Evolutionary conservation across 2,113 vertebrate genomes (phyloP).

Genomic region (Anguilla japonica): DNA sequence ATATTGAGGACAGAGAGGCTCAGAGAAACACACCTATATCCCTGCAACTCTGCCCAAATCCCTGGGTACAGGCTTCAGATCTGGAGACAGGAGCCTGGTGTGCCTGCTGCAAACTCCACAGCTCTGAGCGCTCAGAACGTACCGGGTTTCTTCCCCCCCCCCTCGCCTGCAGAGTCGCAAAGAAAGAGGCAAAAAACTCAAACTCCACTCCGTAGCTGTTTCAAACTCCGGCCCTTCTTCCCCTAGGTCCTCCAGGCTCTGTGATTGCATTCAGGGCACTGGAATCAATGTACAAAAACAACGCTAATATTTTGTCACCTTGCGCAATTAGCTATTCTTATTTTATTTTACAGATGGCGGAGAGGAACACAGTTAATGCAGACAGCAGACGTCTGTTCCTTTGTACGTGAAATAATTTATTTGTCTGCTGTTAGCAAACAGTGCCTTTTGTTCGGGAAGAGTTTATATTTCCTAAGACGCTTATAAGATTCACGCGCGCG

Average conservation of each 20-base stretch:
- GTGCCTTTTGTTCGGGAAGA: constrained; percentile 25
- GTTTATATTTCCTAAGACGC: background rate
- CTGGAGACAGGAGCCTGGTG: background rate
- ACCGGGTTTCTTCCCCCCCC: background rate
- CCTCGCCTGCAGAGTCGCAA: background rate
- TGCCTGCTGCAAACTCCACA: background rate
- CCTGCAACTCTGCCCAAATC: background rate
- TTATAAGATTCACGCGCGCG: background rate
- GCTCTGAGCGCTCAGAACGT: background rate
- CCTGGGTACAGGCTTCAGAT: background rate
- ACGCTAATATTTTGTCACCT: no score
- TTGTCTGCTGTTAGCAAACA: constrained; percentile 61
- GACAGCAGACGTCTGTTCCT: background rate
- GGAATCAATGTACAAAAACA: background rate
- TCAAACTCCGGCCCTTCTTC: background rate
- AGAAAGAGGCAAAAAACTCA: background rate
- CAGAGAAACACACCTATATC: background rate
- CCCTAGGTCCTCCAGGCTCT: background rate
- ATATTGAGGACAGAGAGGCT: constrained; percentile 45
- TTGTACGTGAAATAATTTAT: background rate
- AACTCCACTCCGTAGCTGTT: background rate
- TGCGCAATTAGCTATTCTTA: background rate
- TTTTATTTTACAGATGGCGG: background rate
- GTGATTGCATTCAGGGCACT: background rate
- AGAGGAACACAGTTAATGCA: background rate